A percentile compares a stretch with the other conserved stretches of the same genome.
phyloP scores from a whole-genome alignment of 2,797 vertebrate species.

The Pseudochirops cupreus region DNA sequence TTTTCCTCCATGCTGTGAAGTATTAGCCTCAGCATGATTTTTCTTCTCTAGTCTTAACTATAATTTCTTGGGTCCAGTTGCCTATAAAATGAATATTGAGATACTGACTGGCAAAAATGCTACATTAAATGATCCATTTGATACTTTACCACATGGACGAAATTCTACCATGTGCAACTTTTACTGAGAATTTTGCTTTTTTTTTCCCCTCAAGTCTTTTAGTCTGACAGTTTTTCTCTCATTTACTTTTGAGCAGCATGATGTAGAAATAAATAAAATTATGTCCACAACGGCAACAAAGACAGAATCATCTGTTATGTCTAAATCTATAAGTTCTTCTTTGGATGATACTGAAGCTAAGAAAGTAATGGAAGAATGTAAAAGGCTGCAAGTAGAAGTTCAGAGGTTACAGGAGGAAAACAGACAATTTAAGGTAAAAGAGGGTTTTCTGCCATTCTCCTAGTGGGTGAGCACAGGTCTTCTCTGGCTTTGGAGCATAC shows the following conservation, averaged over 20 bases:
- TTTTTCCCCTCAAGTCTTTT: slow-evolving; percentile 65
- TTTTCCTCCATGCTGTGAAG: slow-evolving; percentile 37
- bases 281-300: slow-evolving; percentile 93
- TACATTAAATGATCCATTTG: slow-evolving; percentile 37
- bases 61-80: slow-evolving; percentile 54
- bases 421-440: slow-evolving; percentile 93
- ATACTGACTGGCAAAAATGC: slow-evolving; percentile 50
- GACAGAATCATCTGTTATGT: slow-evolving; percentile 90
- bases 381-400: slow-evolving; percentile 94
- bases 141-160: slow-evolving; percentile 25
- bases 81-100: slow-evolving; percentile 51
- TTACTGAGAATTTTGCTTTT: slow-evolving; percentile 52
- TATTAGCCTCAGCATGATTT: slow-evolving; percentile 35
- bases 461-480: neutral
- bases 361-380: slow-evolving; percentile 97
- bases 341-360: slow-evolving; percentile 94
- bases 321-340: slow-evolving; percentile 92
- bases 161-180: neutral
- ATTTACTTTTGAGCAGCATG: slow-evolving; percentile 90
- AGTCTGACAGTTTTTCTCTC: slow-evolving; percentile 69
- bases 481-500: neutral
- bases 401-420: slow-evolving; percentile 96
- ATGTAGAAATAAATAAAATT: slow-evolving; percentile 93
- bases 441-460: neutral
- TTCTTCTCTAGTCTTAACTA: slow-evolving; percentile 37